Conservation (phyloP, 1,140 invertebrate species). For the Drosophila repleta region DNA sequence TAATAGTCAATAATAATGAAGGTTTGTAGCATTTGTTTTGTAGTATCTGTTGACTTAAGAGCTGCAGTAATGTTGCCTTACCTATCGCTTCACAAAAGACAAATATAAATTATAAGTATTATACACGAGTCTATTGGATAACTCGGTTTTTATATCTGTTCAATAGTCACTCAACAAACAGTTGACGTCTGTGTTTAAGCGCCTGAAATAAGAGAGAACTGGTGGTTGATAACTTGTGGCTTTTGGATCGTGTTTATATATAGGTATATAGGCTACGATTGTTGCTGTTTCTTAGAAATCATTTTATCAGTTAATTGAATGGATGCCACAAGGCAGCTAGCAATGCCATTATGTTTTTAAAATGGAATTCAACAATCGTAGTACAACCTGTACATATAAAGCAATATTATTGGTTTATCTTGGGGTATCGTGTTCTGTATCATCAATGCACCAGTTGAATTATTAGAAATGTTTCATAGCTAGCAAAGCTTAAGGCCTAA, state of each 20-base stretch:
- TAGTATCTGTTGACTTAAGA: conserved; percentile 76
- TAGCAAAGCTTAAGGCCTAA: conserved; percentile 48
- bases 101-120: conserved; percentile 64
- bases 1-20: conserved; percentile 7
- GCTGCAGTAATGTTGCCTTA: conserved; percentile 80
- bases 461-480: conserved; percentile 61
- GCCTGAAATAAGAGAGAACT: conserved; percentile 88
- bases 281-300: conserved; percentile 7
- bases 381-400: conserved; percentile 48
- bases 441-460: conserved; percentile 80
- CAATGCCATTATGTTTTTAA: neutral
- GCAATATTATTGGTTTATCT: conserved; percentile 36
- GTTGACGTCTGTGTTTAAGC: conserved; percentile 80
- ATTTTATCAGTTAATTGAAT: neutral
- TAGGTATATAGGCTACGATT: conserved; percentile 41
- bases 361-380: conserved; percentile 37
- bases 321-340: neutral
- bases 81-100: conserved; percentile 81
- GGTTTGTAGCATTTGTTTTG: conserved; percentile 20
- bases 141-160: conserved; percentile 63
- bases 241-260: conserved; percentile 64
- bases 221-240: conserved; percentile 87
- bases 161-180: conserved; percentile 66
- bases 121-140: conserved; percentile 48
- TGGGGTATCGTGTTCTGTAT: conserved; percentile 52